Evolutionary conservation across 1,140 invertebrate species (phyloP).

Genomic region (Pseudomyrmex gracilis): DNA sequence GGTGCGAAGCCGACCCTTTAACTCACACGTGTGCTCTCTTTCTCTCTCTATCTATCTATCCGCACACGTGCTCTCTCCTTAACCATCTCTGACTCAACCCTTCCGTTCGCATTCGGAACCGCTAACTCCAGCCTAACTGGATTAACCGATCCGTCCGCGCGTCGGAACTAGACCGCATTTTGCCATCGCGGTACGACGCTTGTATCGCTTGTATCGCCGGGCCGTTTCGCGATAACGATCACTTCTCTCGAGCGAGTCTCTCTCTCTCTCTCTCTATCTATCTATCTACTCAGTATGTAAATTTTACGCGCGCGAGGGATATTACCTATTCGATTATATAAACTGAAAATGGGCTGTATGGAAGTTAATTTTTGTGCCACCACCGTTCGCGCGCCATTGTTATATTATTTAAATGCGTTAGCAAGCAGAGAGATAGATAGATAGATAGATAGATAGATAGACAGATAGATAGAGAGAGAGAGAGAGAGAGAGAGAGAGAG

Average conservation of each 20-base stretch:
- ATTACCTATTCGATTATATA: no score
- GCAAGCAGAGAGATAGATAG: no score
- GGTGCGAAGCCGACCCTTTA: conserved; percentile 32
- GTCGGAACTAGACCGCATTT: conserved; percentile 59
- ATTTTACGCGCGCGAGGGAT: no score
- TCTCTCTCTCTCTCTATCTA: not conserved
- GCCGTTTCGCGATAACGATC: conserved; percentile 61
- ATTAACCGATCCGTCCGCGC: conserved; percentile 66
- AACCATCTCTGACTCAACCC: conserved; percentile 58
- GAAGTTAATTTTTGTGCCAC: no score
- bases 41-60: no score
- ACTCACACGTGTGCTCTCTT: conserved; percentile 54
- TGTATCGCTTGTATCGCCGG: conserved; percentile 44
- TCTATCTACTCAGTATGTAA: no score
- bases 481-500: no score
- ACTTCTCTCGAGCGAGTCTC: not conserved
- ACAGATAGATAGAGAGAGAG: no score
- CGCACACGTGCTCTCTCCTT: conserved; percentile 50
- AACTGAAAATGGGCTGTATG: no score
- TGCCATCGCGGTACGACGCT: conserved; percentile 52
- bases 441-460: no score
- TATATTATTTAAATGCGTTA: no score
- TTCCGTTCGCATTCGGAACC: conserved; percentile 62
- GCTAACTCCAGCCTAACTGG: conserved; percentile 75
- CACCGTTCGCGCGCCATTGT: no score